Conservation (phyloP, 2,888 invertebrate species). For the Mactromeris polynyma region DNA sequence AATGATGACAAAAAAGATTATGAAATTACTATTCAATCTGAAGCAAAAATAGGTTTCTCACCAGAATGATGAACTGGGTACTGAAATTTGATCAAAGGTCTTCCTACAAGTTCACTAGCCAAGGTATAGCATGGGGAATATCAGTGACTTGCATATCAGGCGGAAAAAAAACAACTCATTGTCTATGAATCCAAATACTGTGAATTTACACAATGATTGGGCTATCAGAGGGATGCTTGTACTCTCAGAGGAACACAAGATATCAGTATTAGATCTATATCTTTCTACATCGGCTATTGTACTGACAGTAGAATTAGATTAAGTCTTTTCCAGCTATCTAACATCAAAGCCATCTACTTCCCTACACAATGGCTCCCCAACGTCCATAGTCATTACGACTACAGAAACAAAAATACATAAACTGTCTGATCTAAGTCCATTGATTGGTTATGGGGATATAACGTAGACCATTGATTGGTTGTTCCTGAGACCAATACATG, state of each 20-base stretch:
- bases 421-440: background rate
- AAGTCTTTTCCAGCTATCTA: background rate
- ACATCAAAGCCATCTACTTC: background rate
- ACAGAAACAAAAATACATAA: background rate
- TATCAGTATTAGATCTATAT: background rate
- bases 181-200: background rate
- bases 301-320: background rate
- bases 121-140: no score
- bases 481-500: background rate
- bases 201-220: background rate
- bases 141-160: no score
- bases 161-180: no score
- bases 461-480: slow-evolving; percentile 1
- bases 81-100: no score
- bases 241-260: background rate
- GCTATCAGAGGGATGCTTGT: background rate
- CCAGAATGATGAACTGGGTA: no score
- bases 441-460: background rate
- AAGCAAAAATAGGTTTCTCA: no score
- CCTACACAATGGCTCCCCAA: background rate
- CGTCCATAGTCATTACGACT: background rate
- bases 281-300: background rate
- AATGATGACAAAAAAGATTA: no score
- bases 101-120: no score
- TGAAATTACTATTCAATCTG: no score